Percentiles rank a stretch among this genome's conserved stretches.
Conservation (phyloP, 2,113 vertebrate species). For the Esox niger region DNA sequence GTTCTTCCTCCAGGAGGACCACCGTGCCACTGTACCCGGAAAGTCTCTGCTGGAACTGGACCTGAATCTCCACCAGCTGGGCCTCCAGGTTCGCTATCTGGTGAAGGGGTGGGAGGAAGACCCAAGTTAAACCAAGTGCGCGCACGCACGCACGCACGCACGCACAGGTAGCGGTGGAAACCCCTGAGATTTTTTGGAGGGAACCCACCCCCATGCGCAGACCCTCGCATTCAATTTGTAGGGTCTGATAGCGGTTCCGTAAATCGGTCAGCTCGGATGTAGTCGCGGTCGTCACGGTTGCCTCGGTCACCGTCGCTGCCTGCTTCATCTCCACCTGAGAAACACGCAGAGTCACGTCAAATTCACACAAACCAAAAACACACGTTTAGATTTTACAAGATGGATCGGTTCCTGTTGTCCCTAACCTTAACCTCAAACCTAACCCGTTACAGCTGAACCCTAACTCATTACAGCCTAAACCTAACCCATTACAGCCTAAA, state of each 20-base stretch:
- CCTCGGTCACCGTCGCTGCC: background rate
- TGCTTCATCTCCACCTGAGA: conserved; percentile 22
- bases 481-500: no score
- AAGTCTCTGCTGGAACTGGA: conserved; percentile 21
- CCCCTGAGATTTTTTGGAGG: background rate
- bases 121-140: background rate
- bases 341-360: background rate
- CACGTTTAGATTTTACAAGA: background rate
- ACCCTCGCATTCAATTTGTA: conserved; percentile 24
- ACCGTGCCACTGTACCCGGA: conserved; percentile 18
- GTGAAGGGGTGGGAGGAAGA: background rate
- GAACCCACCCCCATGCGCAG: conserved; percentile 3
- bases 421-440: no score
- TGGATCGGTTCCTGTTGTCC: no score
- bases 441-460: no score
- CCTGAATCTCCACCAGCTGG: conserved; percentile 26
- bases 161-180: no score
- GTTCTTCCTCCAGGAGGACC: conserved; percentile 27
- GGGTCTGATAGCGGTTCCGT: background rate
- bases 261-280: conserved; percentile 12
- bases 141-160: background rate
- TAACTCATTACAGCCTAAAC: no score
- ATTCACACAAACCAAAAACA: background rate
- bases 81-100: conserved; percentile 41
- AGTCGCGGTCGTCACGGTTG: background rate